Conservation (phyloP, 2,888 invertebrate genomes). For the Sinopyrophorus schimmeli region DNA sequence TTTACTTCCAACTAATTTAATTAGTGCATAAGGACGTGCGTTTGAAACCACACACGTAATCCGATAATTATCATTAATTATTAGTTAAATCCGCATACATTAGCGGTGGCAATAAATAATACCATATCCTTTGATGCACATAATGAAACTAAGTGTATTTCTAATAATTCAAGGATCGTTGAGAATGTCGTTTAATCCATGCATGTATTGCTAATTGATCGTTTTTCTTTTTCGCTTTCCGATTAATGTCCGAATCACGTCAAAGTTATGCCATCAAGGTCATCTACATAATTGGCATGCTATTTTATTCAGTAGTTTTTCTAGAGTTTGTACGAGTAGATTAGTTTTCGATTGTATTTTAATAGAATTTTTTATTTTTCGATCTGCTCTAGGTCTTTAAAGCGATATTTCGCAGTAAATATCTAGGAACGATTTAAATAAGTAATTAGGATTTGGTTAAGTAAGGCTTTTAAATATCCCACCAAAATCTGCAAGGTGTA, state of each 20-base stretch:
- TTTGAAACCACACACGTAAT: not conserved
- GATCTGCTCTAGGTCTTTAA: too few species aligned
- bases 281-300: constrained; percentile 3
- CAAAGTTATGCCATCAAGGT: constrained; percentile 14
- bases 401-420: too few species aligned
- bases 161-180: constrained; percentile 13
- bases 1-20: not conserved
- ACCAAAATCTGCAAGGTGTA: too few species aligned
- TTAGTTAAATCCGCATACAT: constrained; percentile 3
- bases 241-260: constrained; percentile 13
- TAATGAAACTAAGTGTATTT: constrained; percentile 14
- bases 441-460: too few species aligned
- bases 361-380: not conserved
- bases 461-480: too few species aligned
- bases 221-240: constrained; percentile 6
- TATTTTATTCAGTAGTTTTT: constrained; percentile 1
- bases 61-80: not conserved
- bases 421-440: too few species aligned
- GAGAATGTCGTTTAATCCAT: constrained; percentile 17
- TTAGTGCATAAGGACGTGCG: not conserved
- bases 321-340: not conserved
- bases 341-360: constrained; percentile 1
- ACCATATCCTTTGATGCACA: constrained; percentile 3
- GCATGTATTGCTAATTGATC: constrained; percentile 12
- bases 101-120: too few species aligned